These are phyloP conservation scores for Lanius ludovicianus DNA, from an alignment of 2,113 vertebrate species.

Conservation along the genomic window DNA sequence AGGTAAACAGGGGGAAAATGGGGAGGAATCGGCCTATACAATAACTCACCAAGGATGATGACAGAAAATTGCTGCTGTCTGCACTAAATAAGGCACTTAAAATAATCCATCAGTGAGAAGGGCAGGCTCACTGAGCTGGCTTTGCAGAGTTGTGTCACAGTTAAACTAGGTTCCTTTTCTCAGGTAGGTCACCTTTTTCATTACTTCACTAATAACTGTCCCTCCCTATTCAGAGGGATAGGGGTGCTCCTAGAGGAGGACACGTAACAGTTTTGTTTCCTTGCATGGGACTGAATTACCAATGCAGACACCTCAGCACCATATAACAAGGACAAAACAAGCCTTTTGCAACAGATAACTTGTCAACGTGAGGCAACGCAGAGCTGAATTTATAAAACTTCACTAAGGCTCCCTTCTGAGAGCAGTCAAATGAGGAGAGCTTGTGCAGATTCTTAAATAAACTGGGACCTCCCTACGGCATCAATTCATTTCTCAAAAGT, in stretches of 20 bases:
- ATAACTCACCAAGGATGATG: conserved; percentile 16
- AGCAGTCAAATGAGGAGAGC: neutral
- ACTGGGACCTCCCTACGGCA: neutral
- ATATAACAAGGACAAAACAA: neutral
- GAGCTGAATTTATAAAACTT: neutral
- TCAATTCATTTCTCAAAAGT: neutral
- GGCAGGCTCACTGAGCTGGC: neutral
- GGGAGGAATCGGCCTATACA: neutral
- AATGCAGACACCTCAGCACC: neutral
- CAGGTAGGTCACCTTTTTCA: conserved; percentile 19
- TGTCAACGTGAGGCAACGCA: neutral
- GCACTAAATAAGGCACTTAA: conserved; percentile 36
- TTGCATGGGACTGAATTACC: neutral
- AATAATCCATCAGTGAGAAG: conserved; percentile 13
- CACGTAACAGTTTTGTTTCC: neutral
- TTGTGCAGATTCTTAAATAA: neutral
- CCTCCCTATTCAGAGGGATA: neutral
- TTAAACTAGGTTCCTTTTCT: conserved; percentile 15
- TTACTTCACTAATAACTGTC: neutral
- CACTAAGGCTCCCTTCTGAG: neutral
- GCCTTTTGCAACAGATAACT: neutral
- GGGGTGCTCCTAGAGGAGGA: neutral
- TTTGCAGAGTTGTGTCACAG: conserved; percentile 26
- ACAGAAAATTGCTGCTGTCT: conserved; percentile 52
- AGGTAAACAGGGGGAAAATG: conserved; percentile 46